Evolutionary conservation across 2,797 vertebrate genomes (phyloP).

Genomic region (Buphagus erythrorhynchus): DNA sequence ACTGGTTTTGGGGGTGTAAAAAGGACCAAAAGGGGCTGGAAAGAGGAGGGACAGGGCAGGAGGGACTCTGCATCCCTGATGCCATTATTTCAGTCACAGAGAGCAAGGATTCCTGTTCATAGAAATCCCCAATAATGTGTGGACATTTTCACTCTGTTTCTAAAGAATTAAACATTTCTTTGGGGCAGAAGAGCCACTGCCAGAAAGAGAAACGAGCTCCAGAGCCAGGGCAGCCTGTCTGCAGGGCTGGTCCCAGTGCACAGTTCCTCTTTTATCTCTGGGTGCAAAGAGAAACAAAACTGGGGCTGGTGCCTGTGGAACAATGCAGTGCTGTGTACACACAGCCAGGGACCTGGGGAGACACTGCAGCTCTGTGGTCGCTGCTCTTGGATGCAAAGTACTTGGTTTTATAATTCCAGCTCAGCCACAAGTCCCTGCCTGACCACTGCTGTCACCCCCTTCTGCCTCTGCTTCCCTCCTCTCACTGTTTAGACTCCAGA

Average conservation of each 20-base stretch:
- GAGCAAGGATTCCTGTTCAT: background rate
- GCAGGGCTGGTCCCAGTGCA: background rate
- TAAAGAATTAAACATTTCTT: background rate
- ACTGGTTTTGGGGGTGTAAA: background rate
- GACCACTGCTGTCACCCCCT: background rate
- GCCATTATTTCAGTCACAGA: too few relatives aligned
- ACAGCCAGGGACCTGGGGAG: background rate
- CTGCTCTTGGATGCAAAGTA: background rate
- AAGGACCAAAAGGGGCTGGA: background rate
- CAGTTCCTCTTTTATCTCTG: slow-evolving; percentile 10
- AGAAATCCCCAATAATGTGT: background rate
- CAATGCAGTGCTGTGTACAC: background rate
- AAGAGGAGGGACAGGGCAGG: background rate
- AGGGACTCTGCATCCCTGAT: background rate
- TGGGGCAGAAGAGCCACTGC: background rate
- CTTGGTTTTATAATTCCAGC: background rate
- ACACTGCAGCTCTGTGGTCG: background rate
- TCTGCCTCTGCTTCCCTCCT: background rate
- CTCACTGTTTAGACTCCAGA: background rate
- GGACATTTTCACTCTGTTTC: background rate
- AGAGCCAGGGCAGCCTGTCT: background rate
- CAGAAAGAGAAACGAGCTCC: background rate
- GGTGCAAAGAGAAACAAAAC: background rate
- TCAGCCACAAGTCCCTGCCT: background rate
- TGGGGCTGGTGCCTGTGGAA: background rate